Evolutionary conservation across 2,113 vertebrate genomes (phyloP).

Genomic region (Vidua macroura): DNA sequence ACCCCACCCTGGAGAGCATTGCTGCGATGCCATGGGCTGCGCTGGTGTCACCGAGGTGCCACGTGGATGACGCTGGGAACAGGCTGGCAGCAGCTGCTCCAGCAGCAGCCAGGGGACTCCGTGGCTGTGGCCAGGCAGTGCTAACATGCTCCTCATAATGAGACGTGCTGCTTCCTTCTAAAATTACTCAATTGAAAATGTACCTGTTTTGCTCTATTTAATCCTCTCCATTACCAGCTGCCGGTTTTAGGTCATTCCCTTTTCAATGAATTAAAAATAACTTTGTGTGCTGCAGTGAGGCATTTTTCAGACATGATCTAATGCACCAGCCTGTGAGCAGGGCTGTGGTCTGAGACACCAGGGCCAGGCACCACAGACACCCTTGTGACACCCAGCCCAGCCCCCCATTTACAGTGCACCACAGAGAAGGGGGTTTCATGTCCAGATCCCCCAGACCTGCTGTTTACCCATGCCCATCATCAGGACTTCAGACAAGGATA

Average conservation of each 20-base stretch:
- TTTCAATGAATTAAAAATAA: slow-evolving; percentile 61
- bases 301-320: slow-evolving; percentile 24
- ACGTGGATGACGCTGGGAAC: accelerated
- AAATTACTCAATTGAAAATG: slow-evolving; percentile 40
- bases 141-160: not conserved
- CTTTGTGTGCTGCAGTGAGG: slow-evolving; percentile 5
- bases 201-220: slow-evolving; percentile 65
- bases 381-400: not conserved
- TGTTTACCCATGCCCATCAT: not conserved
- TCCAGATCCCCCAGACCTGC: not conserved
- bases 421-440: not conserved
- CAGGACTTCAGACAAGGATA: not conserved
- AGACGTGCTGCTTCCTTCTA: not conserved
- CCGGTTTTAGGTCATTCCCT: slow-evolving; percentile 61
- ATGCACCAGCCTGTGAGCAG: slow-evolving; percentile 17
- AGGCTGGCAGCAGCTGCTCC: not conserved
- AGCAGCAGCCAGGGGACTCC: not conserved
- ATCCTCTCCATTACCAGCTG: slow-evolving; percentile 52
- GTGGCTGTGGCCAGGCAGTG: not conserved
- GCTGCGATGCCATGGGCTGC: accelerated
- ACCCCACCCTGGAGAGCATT: accelerated
- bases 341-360: not conserved
- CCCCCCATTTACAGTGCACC: accelerated
- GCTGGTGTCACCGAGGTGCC: not conserved
- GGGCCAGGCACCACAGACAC: not conserved